Conservation (phyloP, 2,113 vertebrate genomes). For the Pachycephala philippinensis region DNA sequence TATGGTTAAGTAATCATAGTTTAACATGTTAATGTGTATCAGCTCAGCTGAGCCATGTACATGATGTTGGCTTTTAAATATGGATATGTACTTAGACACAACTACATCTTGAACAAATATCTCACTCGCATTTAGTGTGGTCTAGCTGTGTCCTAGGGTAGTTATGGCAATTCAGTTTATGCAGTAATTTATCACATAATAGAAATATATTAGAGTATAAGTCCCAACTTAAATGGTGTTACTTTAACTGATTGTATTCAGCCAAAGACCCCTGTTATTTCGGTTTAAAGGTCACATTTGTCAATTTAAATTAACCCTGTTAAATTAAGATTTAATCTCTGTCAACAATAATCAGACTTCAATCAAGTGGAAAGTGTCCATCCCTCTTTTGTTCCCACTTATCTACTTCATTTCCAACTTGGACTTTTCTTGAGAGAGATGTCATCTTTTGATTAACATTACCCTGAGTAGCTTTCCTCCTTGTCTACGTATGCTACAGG, state of each 20-base stretch:
- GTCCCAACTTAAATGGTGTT: not conserved
- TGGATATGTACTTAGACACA: not conserved
- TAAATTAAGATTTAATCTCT: conserved; percentile 17
- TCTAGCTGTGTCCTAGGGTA: not conserved
- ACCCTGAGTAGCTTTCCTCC: not conserved
- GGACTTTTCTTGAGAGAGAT: not conserved
- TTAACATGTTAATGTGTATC: not conserved
- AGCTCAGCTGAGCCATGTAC: not conserved
- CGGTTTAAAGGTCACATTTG: conserved; percentile 21
- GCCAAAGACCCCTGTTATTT: not conserved
- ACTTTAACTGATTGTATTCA: not conserved
- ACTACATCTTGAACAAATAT: not conserved
- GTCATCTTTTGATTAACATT: not conserved
- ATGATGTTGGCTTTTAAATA: not conserved
- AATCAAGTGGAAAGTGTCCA: not conserved
- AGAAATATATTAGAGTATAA: not conserved
- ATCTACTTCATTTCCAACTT: not conserved
- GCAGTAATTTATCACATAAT: not conserved
- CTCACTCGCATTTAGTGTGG: not conserved
- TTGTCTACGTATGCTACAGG: not conserved
- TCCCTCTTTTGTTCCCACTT: not conserved
- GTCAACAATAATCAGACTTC: conserved; percentile 17
- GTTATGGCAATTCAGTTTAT: not conserved
- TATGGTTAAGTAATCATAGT: not conserved
- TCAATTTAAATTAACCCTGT: conserved; percentile 39